A percentile compares a stretch with the other conserved stretches of the same genome.
phyloP scores from a whole-genome alignment of 2,797 vertebrate genomes.

The Mus caroli region DNA sequence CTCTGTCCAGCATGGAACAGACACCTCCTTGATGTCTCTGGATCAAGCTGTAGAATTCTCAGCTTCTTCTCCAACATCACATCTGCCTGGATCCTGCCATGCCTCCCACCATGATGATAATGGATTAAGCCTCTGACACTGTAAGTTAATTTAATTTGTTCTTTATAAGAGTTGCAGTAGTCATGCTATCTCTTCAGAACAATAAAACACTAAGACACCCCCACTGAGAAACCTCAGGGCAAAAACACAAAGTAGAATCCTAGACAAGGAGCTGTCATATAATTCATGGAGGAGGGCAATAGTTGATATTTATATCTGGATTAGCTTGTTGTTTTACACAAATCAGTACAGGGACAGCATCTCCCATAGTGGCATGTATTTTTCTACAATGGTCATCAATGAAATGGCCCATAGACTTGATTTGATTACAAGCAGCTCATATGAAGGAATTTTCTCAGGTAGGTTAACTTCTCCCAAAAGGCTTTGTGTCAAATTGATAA shows the following conservation, averaged over 20 bases:
- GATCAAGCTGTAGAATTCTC: background rate
- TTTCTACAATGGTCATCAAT: background rate
- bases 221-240: too few relatives aligned
- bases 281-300: background rate
- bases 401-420: background rate
- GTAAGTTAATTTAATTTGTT: background rate
- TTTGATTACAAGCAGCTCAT: background rate
- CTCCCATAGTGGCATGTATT: too few relatives aligned
- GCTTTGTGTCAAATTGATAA: background rate
- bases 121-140: background rate
- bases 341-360: accelerated
- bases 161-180: background rate
- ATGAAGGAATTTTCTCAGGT: background rate
- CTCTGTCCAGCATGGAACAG: background rate
- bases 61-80: background rate
- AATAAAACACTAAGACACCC: background rate
- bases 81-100: background rate
- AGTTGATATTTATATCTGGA: too few relatives aligned
- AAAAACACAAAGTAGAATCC: background rate
- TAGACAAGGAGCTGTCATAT: background rate
- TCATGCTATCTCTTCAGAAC: background rate
- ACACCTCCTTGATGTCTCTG: background rate
- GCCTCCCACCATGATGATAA: background rate
- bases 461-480: background rate
- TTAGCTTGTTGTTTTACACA: background rate